Evolutionary conservation across 2,113 vertebrate species (phyloP).

Genomic region (Grammatotria lemairii): DNA sequence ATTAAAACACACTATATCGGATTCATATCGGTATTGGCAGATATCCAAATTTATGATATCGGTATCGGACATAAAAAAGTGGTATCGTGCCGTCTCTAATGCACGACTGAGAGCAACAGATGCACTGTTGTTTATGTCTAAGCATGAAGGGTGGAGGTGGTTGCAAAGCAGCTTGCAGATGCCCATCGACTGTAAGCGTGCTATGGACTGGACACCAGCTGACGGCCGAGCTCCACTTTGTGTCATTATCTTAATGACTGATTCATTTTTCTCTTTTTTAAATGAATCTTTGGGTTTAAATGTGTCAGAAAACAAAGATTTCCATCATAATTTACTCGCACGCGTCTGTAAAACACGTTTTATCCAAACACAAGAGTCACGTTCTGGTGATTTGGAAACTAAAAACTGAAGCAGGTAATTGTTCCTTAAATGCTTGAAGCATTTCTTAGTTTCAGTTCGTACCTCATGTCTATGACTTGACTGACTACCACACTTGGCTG

Average conservation of each 20-base stretch:
- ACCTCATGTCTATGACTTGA: slow-evolving; percentile 99
- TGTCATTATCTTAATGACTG: accelerated
- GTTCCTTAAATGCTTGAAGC: not conserved
- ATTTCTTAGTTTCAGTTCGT: not conserved
- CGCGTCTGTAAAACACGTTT: not conserved
- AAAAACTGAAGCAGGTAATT: not conserved
- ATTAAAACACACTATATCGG: too few relatives aligned
- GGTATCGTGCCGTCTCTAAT: too few relatives aligned
- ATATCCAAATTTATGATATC: too few relatives aligned
- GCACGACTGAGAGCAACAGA: not conserved
- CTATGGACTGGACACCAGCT: too few relatives aligned
- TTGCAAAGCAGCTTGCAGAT: not conserved
- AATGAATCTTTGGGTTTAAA: not conserved
- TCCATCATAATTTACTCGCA: not conserved
- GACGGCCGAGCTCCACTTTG: not conserved
- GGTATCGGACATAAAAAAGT: too few relatives aligned
- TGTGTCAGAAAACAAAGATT: not conserved
- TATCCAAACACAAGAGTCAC: not conserved
- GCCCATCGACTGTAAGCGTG: not conserved
- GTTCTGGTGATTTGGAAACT: not conserved
- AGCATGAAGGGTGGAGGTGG: not conserved
- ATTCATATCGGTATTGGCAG: too few relatives aligned
- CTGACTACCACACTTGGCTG: slow-evolving; percentile 87
- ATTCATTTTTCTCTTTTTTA: not conserved
- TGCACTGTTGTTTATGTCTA: not conserved